Base-by-base conservation (phyloP, 1,140 invertebrate genomes). In the Zophobas morio region DNA sequence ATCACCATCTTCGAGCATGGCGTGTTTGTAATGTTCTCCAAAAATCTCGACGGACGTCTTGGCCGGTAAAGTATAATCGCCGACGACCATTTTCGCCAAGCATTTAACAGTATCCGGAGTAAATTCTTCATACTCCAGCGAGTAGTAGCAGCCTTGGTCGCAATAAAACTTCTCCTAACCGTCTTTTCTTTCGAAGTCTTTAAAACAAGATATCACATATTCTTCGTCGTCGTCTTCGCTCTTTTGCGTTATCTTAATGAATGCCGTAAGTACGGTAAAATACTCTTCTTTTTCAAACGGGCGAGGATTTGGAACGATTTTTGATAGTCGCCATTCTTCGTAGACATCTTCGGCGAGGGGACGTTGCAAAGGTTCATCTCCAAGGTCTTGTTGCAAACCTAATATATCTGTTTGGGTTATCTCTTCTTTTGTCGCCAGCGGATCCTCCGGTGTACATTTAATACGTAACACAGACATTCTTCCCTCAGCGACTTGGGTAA, bases 151-250 rank as follows among this genome's bases (percentile, higher is more conserved):
- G 8, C 88, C 89, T 72, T 88, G 82, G 20, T 85, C 82, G 2
- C 87, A 84, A 78, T 91, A 91, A 85, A 90, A 91, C 79, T 86
- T 84, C 76, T 91, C 89, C 51, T 91, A 86, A 39, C 87, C 81
- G 32, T 88, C 86, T 76, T 90, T 86, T 20, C 88, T 63, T 2
- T 76, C 76, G 0, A 75, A 49, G 70, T 63, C 75, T n/a, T 81
- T 77, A 40, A 72, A 60, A 71, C 74, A 49, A 34, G 78, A 47
- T 4, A 47, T 33, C 2, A 84, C 83, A 39, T 78, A 88, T 60
- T 85, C 82, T 63, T 87, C 85, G 82, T 86, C 84, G 47, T 87
- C 79, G 75, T 88, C 87, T 79, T 87, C 82, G 1, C 86, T 75
- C 1, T 63, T 51, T 32, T 88, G 84, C 79, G 86, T 86, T 1